Conservation (phyloP, 37 sponge, comb jelly and placozoan species). For the Bolinopsis microptera region DNA sequence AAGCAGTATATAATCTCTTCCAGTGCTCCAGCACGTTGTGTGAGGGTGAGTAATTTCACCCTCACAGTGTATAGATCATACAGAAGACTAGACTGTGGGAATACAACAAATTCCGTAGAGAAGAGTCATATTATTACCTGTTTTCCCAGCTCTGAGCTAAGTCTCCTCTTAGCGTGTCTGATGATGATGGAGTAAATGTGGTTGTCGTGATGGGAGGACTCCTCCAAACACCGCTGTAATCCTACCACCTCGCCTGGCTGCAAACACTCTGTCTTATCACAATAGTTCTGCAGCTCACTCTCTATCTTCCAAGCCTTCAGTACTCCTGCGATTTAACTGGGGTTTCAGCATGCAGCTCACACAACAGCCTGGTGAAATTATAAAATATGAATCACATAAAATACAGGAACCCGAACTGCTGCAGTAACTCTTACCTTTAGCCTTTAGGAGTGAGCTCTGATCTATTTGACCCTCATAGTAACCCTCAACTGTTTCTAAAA, state of each 20-base stretch:
- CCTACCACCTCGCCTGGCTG: background rate
- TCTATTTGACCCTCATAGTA: slow-evolving; percentile 20
- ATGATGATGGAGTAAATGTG: background rate
- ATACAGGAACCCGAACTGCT: too few species aligned
- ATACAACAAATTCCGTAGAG: too few species aligned
- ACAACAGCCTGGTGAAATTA: too few species aligned
- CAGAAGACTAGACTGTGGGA: too few species aligned
- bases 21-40: too few species aligned
- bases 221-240: background rate
- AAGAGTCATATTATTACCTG: slow-evolving; percentile 34
- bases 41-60: too few species aligned
- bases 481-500: slow-evolving; percentile 12
- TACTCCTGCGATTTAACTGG: too few species aligned
- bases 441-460: background rate
- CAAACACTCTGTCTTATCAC: background rate
- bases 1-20: too few species aligned
- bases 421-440: background rate
- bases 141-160: background rate
- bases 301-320: slow-evolving; percentile 40
- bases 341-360: too few species aligned
- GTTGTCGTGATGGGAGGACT: background rate
- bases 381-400: too few species aligned
- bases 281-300: slow-evolving; percentile 26
- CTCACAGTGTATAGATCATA: too few species aligned
- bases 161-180: background rate